phyloP scores from a whole-genome alignment of 2,797 vertebrate genomes.

The Rhinatrema bivittatum region DNA sequence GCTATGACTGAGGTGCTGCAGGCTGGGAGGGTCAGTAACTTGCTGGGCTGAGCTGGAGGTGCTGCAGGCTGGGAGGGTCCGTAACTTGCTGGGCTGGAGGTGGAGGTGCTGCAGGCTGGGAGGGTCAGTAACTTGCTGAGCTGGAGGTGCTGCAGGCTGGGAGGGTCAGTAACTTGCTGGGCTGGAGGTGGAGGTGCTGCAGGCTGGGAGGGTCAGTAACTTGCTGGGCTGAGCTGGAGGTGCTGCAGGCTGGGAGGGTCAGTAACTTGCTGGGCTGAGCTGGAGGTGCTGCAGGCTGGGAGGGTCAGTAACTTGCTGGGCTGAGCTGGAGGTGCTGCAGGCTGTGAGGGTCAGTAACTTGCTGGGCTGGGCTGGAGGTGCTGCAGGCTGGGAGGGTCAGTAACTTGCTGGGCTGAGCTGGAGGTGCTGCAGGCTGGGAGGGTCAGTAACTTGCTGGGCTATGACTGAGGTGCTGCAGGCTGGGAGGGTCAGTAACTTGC shows the following conservation, averaged over 20 bases:
- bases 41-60: background rate
- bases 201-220: background rate
- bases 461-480: background rate
- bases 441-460: background rate
- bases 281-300: background rate
- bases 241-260: background rate
- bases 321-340: background rate
- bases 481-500: background rate
- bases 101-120: background rate
- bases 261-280: background rate
- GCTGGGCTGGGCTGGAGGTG: background rate
- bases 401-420: background rate
- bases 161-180: background rate
- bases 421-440: background rate
- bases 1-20: background rate
- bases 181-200: background rate
- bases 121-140: background rate
- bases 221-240: background rate
- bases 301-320: background rate
- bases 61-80: background rate
- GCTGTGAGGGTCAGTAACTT: background rate
- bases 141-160: background rate
- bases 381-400: background rate
- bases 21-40: background rate
- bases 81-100: background rate